Evolutionary conservation across 2,113 vertebrate species (phyloP), one percentile per base, ranked within the genome.

Genomic region (Calidris pygmaea): DNA sequence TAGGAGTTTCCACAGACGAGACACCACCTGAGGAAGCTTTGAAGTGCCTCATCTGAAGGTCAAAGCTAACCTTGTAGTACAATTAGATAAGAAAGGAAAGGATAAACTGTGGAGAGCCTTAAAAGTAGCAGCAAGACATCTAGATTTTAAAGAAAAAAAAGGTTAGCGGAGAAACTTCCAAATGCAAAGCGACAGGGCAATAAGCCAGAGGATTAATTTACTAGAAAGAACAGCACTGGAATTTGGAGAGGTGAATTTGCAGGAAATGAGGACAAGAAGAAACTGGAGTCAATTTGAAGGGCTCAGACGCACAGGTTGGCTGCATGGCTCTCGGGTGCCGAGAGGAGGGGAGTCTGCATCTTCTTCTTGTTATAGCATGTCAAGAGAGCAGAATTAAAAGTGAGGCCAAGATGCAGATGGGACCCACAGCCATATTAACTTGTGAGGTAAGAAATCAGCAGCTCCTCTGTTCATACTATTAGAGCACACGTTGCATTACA

Each of bases 401-500:
- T 9, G 5, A 74, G 56, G 43, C 17, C 7, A 78, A 59, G 65
- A 15, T 18, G n/a, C 13, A 59, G 45, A 9, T 45, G 27, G 53
- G 59, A 84, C 14, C 17, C 62, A 82, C 52, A 53, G 23, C 37
- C 20, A 5, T 3, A 8, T 17, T 10, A 35, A 32, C 22, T 9
- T 2, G 7, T 4, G 35, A 79, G 35, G 35, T 52, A 29, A 50
- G 34, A 23, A 27, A 14, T 26, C 53, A 68, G 11, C 53, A 67
- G 0, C 39, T 48, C 32, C n/a, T 80, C 59, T 20, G 4, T 18
- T 27, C 1, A 0, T 21, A 4, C 20, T 5, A 1, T 3, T 43
- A 16, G 35, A 29, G 32, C 0, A 0, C 24, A 8, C 0, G 0
- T 3, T 15, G 5, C 14, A 7, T 9, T 4, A 22, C 1, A 2